A percentile compares a stretch with the other conserved stretches of the same genome.
Conservation (phyloP, 2,888 invertebrate genomes). For the Mythimna lalbum region DNA sequence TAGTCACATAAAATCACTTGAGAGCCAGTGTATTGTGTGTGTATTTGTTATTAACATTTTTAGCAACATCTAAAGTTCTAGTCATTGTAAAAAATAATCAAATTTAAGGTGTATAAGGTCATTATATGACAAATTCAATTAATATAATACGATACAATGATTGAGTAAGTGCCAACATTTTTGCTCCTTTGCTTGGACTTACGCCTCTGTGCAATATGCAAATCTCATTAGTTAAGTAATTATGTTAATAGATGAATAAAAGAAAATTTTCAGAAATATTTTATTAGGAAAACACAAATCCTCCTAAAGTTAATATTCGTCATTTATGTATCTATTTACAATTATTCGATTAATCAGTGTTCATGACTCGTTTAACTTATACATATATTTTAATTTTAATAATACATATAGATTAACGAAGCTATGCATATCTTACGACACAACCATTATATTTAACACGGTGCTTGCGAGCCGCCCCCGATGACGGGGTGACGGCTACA, state of each 20-base stretch:
- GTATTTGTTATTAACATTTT: neutral
- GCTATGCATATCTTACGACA: constrained; percentile 90
- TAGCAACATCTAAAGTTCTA: neutral
- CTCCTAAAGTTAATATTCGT: constrained; percentile 83
- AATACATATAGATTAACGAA: constrained; percentile 86
- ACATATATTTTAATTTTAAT: constrained; percentile 80
- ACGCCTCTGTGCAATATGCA: constrained; percentile 33
- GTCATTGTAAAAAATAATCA: constrained; percentile 19
- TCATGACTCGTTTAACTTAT: constrained; percentile 85
- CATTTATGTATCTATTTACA: constrained; percentile 87
- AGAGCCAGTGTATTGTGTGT: neutral
- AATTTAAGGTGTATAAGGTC: constrained; percentile 29
- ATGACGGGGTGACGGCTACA: constrained; percentile 74
- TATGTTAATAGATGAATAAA: constrained; percentile 66
- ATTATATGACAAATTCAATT: constrained; percentile 52
- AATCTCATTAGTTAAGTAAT: constrained; percentile 20
- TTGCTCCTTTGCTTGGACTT: constrained; percentile 44
- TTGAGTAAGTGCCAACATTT: constrained; percentile 53
- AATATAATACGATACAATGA: constrained; percentile 43
- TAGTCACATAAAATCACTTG: constrained; percentile 1
- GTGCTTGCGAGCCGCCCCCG: constrained; percentile 77
- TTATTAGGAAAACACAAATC: constrained; percentile 90
- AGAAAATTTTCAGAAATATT: constrained; percentile 77
- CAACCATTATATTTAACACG: constrained; percentile 91
- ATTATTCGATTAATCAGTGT: constrained; percentile 83